These are phyloP conservation scores for Mus spicilegus DNA, from an alignment of 2,113 vertebrate species.

Conservation along the genomic window DNA sequence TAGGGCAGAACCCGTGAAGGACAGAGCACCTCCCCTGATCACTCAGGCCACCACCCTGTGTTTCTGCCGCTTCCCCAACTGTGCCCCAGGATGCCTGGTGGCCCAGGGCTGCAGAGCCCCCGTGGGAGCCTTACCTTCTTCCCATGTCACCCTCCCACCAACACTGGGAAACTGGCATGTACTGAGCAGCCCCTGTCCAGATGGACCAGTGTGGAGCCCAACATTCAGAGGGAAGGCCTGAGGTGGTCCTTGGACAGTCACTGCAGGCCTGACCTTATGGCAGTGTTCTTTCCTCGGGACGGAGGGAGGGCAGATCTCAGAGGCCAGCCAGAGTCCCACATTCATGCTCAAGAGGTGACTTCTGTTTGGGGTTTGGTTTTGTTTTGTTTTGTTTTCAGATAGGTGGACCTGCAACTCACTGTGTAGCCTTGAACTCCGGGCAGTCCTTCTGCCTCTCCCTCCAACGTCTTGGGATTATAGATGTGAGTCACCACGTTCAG, in stretches of 20 bases:
- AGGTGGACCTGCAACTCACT: neutral
- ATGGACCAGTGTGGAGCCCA: neutral
- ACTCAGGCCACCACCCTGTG: neutral
- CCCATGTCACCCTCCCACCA: neutral
- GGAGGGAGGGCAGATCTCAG: neutral
- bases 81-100: neutral
- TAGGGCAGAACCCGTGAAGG: neutral
- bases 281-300: neutral
- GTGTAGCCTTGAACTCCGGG: neutral
- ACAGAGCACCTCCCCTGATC: neutral
- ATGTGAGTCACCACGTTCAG: neutral
- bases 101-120: neutral
- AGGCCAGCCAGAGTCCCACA: neutral
- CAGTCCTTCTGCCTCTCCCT: neutral
- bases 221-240: neutral
- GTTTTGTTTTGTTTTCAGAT: neutral
- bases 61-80: neutral
- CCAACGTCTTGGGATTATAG: neutral
- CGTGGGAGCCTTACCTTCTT: neutral
- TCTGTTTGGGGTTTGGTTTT: neutral
- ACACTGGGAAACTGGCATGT: neutral
- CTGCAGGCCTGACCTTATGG: neutral
- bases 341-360: neutral
- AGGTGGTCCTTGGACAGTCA: neutral
- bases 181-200: neutral